A percentile compares a stretch with the other conserved stretches of the same genome.
Evolutionary conservation across 2,113 vertebrate genomes (phyloP).

Genomic region (Uropsilus gracilis): DNA sequence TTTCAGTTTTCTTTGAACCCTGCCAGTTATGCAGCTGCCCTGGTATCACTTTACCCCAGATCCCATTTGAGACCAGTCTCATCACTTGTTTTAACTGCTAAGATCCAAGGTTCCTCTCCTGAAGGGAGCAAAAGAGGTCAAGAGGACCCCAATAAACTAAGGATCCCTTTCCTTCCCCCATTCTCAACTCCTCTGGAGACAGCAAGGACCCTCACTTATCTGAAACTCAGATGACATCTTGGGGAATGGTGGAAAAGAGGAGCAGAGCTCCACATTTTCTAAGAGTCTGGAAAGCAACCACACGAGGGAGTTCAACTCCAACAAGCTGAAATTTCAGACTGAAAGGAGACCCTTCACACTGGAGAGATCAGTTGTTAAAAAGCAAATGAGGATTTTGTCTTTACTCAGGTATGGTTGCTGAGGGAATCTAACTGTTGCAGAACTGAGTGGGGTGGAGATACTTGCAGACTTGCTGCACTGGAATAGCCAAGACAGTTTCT

Average conservation of each 20-base stretch:
- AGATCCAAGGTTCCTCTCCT: background rate
- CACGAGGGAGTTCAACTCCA: constrained; percentile 35
- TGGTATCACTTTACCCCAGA: background rate
- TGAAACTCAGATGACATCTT: background rate
- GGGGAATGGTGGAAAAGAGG: background rate
- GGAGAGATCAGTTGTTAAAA: background rate
- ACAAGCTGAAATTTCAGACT: background rate
- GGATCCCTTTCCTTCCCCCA: rapidly evolving
- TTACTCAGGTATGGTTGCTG: background rate
- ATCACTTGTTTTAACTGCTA: background rate
- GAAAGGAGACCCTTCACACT: background rate
- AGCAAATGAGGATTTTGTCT: background rate
- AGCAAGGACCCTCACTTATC: background rate
- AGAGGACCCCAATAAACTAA: too few species aligned
- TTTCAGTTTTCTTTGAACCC: background rate
- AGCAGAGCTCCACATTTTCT: background rate
- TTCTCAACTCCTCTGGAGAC: background rate
- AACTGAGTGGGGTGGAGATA: background rate
- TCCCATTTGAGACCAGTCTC: background rate
- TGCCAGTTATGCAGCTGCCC: background rate
- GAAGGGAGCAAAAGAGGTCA: background rate
- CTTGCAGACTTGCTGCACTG: background rate
- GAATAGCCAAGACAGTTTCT: background rate
- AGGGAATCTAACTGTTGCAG: background rate
- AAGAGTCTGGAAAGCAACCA: constrained; percentile 37